Base-by-base conservation (phyloP, 2,888 invertebrate genomes). In the Euproctis similis region DNA sequence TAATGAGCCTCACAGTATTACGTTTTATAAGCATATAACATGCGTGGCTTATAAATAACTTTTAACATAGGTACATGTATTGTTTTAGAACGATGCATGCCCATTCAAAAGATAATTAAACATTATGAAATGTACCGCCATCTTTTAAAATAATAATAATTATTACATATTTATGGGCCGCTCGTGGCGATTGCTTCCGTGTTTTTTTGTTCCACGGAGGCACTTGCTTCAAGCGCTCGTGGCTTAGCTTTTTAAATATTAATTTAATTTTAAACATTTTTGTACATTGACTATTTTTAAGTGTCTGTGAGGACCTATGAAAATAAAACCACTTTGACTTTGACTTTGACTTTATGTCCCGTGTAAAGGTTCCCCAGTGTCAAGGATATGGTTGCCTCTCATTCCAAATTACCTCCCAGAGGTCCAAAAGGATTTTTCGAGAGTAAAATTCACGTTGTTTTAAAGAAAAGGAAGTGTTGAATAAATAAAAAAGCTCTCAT, bases 401-500 rank as follows among this genome's bases (percentile, higher is more conserved):
- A 40, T 48, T 21, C 40, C 20, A 39, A 50, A 50, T 50, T 45
- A 42, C 50, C 39, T 50, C 50, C 45, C 53, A 4, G 23, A 42
- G 53, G 53, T 48, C 53, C 50, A 40, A 45, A 45, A 52, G 39
- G 49, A 52, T 52, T 52, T 43, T 42, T 39, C n/a, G 35, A 36
- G 31, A 42, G 40, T 34, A 45, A 42, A 50, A 42, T n/a, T 52
- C 46, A 38, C 39, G 35, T 18, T 11, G 32, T 36, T 25, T 37
- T 52, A 49, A 49, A 50, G 53, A 45, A 45, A 42, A 26, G 28
- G 34, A 34, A 45, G 48, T 39, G 36, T 42, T 50, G 42, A 50
- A 50, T 50, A 50, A 50, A 45, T 48, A 50, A 50, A 48, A 47
- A 42, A 29, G 40, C 45, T 45, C 39, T 48, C 40, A 48, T 45